Evolutionary conservation across 2,888 invertebrate species (phyloP).

Genomic region (Proisotoma minuta): DNA sequence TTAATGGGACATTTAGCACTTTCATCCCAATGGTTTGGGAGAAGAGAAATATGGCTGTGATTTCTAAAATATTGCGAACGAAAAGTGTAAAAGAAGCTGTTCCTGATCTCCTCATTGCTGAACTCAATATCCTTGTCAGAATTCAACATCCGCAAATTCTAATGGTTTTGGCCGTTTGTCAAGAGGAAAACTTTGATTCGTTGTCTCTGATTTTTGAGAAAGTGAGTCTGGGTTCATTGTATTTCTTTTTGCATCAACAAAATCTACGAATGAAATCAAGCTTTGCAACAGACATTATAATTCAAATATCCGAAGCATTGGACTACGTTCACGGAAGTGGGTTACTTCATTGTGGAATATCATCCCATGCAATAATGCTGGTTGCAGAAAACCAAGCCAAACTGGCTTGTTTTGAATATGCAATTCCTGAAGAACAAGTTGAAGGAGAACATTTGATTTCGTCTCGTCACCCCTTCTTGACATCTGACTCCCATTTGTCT

Average conservation of each 20-base stretch:
- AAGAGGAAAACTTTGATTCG: constrained; percentile 50
- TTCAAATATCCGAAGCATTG: constrained; percentile 52
- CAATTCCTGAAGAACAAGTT: constrained; percentile 14
- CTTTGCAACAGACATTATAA: constrained; percentile 29
- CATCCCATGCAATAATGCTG: constrained; percentile 53
- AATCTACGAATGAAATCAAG: constrained; percentile 24
- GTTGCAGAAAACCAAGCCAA: constrained; percentile 50
- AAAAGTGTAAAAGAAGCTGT: constrained; percentile 45
- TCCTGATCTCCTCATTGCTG: constrained; percentile 51
- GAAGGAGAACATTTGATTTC: background rate
- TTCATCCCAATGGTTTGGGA: constrained; percentile 46
- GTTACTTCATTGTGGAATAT: constrained; percentile 52
- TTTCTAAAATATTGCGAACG: constrained; percentile 41
- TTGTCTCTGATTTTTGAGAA: constrained; percentile 53
- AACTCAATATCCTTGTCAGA: constrained; percentile 50
- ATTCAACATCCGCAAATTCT: constrained; percentile 49
- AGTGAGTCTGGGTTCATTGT: constrained; percentile 52
- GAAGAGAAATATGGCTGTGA: constrained; percentile 44
- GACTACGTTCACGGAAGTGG: constrained; percentile 52
- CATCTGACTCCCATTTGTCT: constrained; percentile 34
- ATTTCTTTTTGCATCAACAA: constrained; percentile 50
- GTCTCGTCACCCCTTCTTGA: constrained; percentile 27
- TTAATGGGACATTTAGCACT: constrained; percentile 44
- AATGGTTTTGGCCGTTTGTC: constrained; percentile 53
- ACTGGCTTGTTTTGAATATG: constrained; percentile 53